Evolutionary conservation across 2,797 vertebrate species (phyloP).

Genomic region (Cryptoblepharus egeriae): DNA sequence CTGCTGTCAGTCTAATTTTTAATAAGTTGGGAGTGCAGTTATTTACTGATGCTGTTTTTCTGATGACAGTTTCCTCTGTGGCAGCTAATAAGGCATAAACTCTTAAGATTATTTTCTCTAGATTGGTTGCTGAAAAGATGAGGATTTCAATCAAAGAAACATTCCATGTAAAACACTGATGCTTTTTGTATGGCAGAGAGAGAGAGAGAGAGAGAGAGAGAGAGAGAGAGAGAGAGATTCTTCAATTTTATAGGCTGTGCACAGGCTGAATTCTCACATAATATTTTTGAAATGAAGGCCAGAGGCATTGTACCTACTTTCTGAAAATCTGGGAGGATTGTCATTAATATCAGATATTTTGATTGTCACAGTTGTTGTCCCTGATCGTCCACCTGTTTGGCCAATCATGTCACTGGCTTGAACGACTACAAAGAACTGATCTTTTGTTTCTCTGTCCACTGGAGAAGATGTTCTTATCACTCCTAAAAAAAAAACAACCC

Average conservation of each 20-base stretch:
- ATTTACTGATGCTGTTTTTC: neutral
- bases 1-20: too few relatives aligned
- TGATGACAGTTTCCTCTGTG: neutral
- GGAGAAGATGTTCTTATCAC: constrained; percentile 79
- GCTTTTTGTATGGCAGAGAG: too few relatives aligned
- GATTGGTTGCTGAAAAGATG: neutral
- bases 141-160: neutral
- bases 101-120: neutral
- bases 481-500: constrained; percentile 66
- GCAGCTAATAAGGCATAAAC: neutral
- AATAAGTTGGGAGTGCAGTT: too few relatives aligned
- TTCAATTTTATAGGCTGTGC: neutral
- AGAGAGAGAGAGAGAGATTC: neutral
- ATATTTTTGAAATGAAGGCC: neutral
- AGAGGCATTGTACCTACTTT: constrained; percentile 82
- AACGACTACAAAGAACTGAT: constrained; percentile 88
- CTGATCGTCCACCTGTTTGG: constrained; percentile 83
- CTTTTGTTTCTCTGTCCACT: constrained; percentile 92
- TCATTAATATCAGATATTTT: constrained; percentile 93
- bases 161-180: neutral
- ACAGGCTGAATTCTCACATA: neutral
- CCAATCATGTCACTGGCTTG: constrained; percentile 95
- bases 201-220: too few relatives aligned
- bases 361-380: constrained; percentile 90
- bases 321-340: constrained; percentile 92